phyloP scores from a whole-genome alignment of 2,797 vertebrate genomes.

The Phrynocephalus guinanensis region DNA sequence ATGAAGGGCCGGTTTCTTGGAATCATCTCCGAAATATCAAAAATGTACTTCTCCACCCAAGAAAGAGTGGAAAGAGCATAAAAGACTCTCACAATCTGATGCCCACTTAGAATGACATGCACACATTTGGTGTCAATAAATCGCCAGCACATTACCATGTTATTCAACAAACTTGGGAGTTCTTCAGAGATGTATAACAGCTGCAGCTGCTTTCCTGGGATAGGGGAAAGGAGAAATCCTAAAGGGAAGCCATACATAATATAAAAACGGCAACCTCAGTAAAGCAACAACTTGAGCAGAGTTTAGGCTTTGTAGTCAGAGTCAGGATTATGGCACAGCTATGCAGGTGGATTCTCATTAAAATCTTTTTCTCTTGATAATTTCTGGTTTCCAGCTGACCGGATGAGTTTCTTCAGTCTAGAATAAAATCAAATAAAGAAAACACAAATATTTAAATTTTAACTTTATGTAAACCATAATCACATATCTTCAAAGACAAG shows the following conservation, averaged over 20 bases:
- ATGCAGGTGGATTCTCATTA: slow-evolving; percentile 69
- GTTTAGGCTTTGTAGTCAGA: slow-evolving; percentile 71
- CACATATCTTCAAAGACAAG: slow-evolving; percentile 34
- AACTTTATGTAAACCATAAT: slow-evolving; percentile 15
- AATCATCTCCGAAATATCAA: slow-evolving; percentile 4
- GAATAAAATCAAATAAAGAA: slow-evolving; percentile 47
- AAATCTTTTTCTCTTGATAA: slow-evolving; percentile 98
- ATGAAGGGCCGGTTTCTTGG: not conserved
- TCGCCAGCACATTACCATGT: slow-evolving; percentile 25
- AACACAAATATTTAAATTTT: slow-evolving; percentile 23
- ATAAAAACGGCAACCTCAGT: slow-evolving; percentile 69
- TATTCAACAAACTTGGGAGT: slow-evolving; percentile 23
- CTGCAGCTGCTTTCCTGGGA: slow-evolving; percentile 62
- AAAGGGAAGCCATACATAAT: slow-evolving; percentile 74
- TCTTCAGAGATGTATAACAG: slow-evolving; percentile 46
- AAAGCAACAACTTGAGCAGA: slow-evolving; percentile 72
- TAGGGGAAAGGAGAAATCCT: slow-evolving; percentile 48
- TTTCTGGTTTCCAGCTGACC: slow-evolving; percentile 98
- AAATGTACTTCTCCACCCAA: not conserved
- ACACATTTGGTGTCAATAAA: slow-evolving; percentile 28
- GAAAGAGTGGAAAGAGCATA: not conserved
- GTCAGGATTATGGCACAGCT: slow-evolving; percentile 47
- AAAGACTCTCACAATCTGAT: not conserved
- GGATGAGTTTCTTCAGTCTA: slow-evolving; percentile 98
- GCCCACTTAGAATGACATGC: slow-evolving; percentile 31